phyloP scores from a whole-genome alignment of 1,140 invertebrate species.

The Vanessa atalanta region DNA sequence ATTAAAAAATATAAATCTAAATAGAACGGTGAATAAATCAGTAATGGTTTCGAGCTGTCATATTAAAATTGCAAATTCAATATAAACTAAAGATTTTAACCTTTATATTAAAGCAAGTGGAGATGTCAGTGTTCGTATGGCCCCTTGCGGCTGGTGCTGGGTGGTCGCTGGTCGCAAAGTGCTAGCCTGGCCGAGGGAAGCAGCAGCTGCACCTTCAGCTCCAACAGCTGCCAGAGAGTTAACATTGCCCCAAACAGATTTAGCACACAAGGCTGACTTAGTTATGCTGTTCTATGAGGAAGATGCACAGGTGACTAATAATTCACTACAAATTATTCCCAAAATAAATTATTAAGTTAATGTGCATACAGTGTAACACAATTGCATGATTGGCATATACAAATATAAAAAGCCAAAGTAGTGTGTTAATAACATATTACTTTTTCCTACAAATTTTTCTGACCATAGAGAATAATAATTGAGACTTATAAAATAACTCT shows the following conservation, averaged over 20 bases:
- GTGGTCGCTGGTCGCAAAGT: conserved; percentile 92
- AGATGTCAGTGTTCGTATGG: conserved; percentile 79
- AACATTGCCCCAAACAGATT: conserved; percentile 93
- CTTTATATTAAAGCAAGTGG: conserved; percentile 75
- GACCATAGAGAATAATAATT: too few relatives aligned
- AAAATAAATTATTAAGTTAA: too few relatives aligned
- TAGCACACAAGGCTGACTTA: conserved; percentile 94
- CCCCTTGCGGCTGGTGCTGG: conserved; percentile 84
- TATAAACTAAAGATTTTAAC: too few relatives aligned
- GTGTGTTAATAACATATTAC: too few relatives aligned
- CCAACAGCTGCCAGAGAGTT: conserved; percentile 83
- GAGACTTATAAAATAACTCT: background rate
- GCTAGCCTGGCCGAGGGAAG: conserved; percentile 90
- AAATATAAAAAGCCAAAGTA: too few relatives aligned
- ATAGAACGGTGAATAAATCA: too few relatives aligned
- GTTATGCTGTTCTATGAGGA: conserved; percentile 88
- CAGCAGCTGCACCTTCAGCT: conserved; percentile 35
- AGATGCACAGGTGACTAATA: conserved; percentile 83
- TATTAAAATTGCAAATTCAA: too few relatives aligned
- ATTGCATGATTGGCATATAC: too few relatives aligned
- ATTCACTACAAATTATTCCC: background rate
- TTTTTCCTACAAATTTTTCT: too few relatives aligned
- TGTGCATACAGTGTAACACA: too few relatives aligned
- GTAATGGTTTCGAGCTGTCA: too few relatives aligned
- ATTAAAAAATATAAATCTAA: too few relatives aligned